Evolutionary conservation across 2,113 vertebrate species (phyloP), one percentile per base, ranked within the genome.

Genomic region (Semnornis frantzii): DNA sequence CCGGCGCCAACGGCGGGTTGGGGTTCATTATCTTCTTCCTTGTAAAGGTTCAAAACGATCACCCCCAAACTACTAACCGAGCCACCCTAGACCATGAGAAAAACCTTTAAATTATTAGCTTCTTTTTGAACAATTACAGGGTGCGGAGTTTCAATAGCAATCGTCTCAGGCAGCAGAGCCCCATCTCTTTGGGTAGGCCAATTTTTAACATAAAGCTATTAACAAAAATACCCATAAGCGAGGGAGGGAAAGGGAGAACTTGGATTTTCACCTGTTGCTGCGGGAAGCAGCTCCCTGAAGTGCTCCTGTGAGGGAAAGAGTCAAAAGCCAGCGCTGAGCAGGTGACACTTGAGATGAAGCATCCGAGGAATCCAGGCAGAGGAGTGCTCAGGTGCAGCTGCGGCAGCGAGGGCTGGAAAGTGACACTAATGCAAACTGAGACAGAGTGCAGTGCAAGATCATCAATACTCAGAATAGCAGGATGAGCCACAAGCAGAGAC

Each of bases 341-440:
- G 46, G 37, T 3, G 42, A 24, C 19, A 4, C 7, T 6, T 10
- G 3, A 6, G 4, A 21, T 55, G 23, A 68, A 37, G 54, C 52
- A 8, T 13, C 24, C 42, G 34, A 30, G 42, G 33, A 46, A 58
- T 37, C 7, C 31, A 31, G 21, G 5, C 30, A 7, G 3, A 25
- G 48, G 0, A 13, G 52, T 1, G 24, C 60, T 33, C 50, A 8
- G 5, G 1, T 12, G 23, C 50, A 8, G 44, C 15, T 3, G 0
- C 0, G 21, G 63, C 44, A 28, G 5, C 0, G 19, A 30, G 4
- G 20, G 16, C 27, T 5, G 18, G 20, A 57, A 30, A 1, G 1
- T 1, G 25, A 8, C 3, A 0, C 27, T 6, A 11, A 58, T 1
- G 5, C 65, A 16, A 37, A 3, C 13, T 25, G 57, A 11, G 5